Evolutionary conservation across 2,888 invertebrate species (phyloP).

Genomic region (Euclidia mi): DNA sequence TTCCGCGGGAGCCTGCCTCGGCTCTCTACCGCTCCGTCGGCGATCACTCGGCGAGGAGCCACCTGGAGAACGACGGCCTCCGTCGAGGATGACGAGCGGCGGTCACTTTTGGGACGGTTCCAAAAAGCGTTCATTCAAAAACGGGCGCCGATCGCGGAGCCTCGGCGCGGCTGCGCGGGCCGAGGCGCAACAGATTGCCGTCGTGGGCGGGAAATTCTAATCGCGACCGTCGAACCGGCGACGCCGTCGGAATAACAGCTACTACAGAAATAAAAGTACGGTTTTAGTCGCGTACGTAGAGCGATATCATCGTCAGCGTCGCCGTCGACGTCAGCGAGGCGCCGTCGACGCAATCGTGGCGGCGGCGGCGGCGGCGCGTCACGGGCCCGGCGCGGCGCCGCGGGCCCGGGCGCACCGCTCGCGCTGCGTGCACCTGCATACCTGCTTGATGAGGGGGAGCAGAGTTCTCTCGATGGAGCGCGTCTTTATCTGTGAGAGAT

Average conservation of each 20-base stretch:
- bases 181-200: conserved; percentile 84
- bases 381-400: conserved; percentile 33
- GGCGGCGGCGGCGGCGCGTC: conserved; percentile 61
- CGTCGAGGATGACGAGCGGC: conserved; percentile 11
- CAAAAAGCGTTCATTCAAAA: conserved; percentile 62
- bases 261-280: conserved; percentile 79
- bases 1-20: conserved; percentile 23
- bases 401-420: conserved; percentile 26
- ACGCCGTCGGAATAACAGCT: conserved; percentile 71
- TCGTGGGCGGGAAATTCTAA: conserved; percentile 83
- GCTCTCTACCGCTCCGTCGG: conserved; percentile 18
- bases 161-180: conserved; percentile 75
- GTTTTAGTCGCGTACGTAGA: conserved; percentile 80
- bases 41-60: conserved; percentile 5
- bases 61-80: conserved; percentile 5
- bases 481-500: conserved; percentile 95
- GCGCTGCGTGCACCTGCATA: conserved; percentile 83
- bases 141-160: conserved; percentile 54
- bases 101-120: conserved; percentile 6
- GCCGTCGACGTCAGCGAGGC: conserved; percentile 76
- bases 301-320: conserved; percentile 70
- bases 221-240: conserved; percentile 69
- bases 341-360: conserved; percentile 63
- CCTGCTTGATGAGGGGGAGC: conserved; percentile 98
- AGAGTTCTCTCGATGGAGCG: conserved; percentile 98